Conservation (phyloP, 2,113 vertebrate genomes). For the Elgaria multicarinata region DNA sequence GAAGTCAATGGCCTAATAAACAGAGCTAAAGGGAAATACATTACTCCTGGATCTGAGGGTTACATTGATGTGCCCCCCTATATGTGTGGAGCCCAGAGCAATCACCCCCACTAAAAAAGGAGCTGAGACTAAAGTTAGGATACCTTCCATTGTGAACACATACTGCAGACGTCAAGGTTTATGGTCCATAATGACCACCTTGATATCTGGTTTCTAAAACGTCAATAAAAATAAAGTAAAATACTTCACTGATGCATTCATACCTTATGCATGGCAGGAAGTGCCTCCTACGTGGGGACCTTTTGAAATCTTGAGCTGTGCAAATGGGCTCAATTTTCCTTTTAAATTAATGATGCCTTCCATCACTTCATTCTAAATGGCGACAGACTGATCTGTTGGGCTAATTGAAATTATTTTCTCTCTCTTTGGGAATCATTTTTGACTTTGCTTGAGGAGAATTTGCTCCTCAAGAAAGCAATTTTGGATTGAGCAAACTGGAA, state of each 20-base stretch:
- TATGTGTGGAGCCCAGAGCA: background rate
- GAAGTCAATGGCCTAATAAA: too few relatives aligned
- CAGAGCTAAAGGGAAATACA: background rate
- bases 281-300: background rate
- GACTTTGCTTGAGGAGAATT: background rate
- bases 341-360: constrained; percentile 15
- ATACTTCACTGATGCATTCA: background rate
- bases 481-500: background rate
- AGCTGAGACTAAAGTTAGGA: background rate
- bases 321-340: background rate
- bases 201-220: background rate
- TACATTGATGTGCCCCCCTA: background rate
- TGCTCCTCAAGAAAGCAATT: background rate
- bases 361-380: background rate
- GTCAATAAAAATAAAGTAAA: background rate
- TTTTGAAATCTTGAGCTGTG: background rate
- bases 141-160: background rate
- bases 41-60: background rate
- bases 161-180: background rate
- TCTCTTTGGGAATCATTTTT: background rate
- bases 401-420: background rate
- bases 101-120: background rate
- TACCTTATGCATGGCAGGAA: background rate
- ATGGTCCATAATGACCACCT: background rate
- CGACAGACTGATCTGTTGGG: background rate